Evolutionary conservation across 2,113 vertebrate genomes (phyloP), one percentile per base, ranked within the genome.

Genomic region (Cyprinus carpio): DNA sequence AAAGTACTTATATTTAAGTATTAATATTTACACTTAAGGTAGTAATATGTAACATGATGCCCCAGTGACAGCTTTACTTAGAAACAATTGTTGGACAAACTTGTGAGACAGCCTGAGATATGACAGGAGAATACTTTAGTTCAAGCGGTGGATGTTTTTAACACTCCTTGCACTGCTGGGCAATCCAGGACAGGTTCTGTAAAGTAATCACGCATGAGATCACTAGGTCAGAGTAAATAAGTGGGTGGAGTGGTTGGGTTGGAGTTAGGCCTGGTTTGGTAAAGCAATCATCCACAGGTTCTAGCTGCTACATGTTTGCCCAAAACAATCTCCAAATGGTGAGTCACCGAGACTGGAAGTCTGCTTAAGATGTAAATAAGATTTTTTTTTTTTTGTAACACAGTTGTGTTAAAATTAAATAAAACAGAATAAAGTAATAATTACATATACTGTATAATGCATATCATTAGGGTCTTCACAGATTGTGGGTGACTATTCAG

Each of bases 231-330:
- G n/a, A 49, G 40, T 49, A 75, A 46, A 75, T 16, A 74, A 15
- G 12, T 43, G 76, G 76, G 56, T 79, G 76, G 29, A 79, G 56
- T 16, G 40, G 56, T 40, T 40, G 12, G 18, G 29, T 15, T 25
- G 31, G 31, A 25, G 20, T 40, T 51, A 25, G 76, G 54, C 34
- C 56, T 43, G 56, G 31, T 27, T 37, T 79, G 76, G 56, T 79
- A 62, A 79, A 43, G 56, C 34, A 79, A 62, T 79, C 31, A 62
- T 15, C 51, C 20, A 78, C 76, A 79, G 34, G 12, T 40, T 40
- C 31, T 4, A 79, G 31, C 56, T 62, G 13, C 11, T 58, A 4
- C 34, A 54, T n/a, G 12, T 25, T 40, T 62, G 6, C 25, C 20
- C 31, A 62, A 37, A 79, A 62, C 56, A 40, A 43, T 76, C 40